These are phyloP conservation scores for Drosophila macrospina DNA, from an alignment of 2,888 invertebrate genomes.

Conservation along the genomic window DNA sequence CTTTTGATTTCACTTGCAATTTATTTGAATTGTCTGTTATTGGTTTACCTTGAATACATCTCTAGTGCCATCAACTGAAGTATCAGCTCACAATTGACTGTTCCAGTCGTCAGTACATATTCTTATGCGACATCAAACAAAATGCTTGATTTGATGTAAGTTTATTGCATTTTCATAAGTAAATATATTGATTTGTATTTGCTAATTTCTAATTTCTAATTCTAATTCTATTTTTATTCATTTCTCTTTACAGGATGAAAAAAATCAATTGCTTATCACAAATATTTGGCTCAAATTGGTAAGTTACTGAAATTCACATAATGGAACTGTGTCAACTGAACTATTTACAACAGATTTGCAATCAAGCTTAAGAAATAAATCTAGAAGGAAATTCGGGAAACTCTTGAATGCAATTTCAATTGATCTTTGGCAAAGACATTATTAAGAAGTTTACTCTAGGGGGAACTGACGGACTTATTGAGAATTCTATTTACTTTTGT, in stretches of 20 bases:
- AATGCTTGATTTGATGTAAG: slow-evolving; percentile 17
- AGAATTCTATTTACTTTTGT: too few relatives aligned
- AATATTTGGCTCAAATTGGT: slow-evolving; percentile 98
- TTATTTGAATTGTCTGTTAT: slow-evolving; percentile 41
- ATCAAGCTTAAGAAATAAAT: too few relatives aligned
- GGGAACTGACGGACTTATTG: too few relatives aligned
- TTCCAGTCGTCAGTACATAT: neutral
- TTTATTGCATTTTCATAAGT: slow-evolving; percentile 20
- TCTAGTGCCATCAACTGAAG: slow-evolving; percentile 19
- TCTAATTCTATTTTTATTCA: slow-evolving; percentile 1
- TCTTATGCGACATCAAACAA: slow-evolving; percentile 38
- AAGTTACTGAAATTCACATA: slow-evolving; percentile 86
- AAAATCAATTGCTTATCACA: slow-evolving; percentile 97
- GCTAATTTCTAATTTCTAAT: slow-evolving; percentile 16
- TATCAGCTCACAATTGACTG: slow-evolving; percentile 1
- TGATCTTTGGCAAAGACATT: too few relatives aligned
- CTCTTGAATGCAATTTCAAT: too few relatives aligned
- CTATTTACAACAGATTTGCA: neutral
- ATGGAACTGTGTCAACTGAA: neutral
- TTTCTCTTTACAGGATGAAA: slow-evolving; percentile 93
- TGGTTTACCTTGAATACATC: slow-evolving; percentile 29
- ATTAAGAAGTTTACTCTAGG: too few relatives aligned
- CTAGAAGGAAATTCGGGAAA: too few relatives aligned
- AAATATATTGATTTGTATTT: slow-evolving; percentile 2
- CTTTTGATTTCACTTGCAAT: slow-evolving; percentile 38